These are phyloP conservation scores for Bilobella aurantiaca DNA, from an alignment of 1,140 invertebrate species.

Conservation along the genomic window DNA sequence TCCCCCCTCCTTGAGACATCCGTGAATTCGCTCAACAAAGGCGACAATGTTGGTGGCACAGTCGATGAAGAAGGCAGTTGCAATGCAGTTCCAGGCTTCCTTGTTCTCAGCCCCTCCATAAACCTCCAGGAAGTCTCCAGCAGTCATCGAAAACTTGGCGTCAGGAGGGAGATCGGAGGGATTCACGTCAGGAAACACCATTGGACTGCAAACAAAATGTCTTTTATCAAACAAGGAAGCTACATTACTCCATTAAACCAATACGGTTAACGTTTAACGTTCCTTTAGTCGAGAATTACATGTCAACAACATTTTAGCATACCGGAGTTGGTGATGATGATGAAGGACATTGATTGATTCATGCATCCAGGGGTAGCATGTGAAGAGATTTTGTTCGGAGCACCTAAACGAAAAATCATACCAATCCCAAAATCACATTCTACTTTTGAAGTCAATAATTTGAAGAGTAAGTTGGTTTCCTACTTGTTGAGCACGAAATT, in stretches of 20 bases:
- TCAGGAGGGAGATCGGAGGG: conserved; percentile 54
- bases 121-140: conserved; percentile 59
- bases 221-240: too few species aligned
- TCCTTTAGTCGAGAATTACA: too few species aligned
- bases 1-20: conserved; percentile 76
- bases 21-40: conserved; percentile 88
- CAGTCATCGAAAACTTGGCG: conserved; percentile 84
- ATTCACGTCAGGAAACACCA: conserved; percentile 83
- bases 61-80: conserved; percentile 96
- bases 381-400: conserved; percentile 47
- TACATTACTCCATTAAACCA: too few species aligned
- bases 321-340: conserved; percentile 68
- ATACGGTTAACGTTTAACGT: too few species aligned
- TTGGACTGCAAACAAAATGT: too few species aligned
- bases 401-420: conserved; percentile 44
- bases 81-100: conserved; percentile 72
- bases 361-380: conserved; percentile 86
- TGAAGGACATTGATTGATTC: conserved; percentile 81
- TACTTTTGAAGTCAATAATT: neutral
- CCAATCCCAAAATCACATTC: conserved; percentile 2
- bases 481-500: conserved; percentile 89
- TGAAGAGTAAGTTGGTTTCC: conserved; percentile 19
- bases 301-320: too few species aligned
- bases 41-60: conserved; percentile 91
- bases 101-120: conserved; percentile 56